Conservation (phyloP, 1,140 invertebrate species). For the Heliconius nattereri region DNA sequence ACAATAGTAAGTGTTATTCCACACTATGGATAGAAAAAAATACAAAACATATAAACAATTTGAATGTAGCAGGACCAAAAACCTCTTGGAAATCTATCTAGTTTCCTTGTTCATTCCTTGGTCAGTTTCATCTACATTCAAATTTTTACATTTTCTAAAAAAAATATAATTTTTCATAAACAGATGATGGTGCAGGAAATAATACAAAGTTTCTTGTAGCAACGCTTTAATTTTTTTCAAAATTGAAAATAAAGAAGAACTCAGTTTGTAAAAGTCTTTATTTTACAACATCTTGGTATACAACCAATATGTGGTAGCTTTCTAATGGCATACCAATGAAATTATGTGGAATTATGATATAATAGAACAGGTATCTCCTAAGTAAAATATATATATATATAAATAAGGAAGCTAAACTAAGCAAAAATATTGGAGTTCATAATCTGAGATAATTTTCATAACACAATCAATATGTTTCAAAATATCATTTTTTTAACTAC, state of each 20-base stretch:
- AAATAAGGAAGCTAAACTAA: not conserved
- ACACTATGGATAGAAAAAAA: no score
- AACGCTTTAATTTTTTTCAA: constrained; percentile 62
- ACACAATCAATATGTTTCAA: not conserved
- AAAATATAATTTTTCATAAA: not conserved
- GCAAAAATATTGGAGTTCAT: not conserved
- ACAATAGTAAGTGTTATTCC: no score
- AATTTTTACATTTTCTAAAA: not conserved
- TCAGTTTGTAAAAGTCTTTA: constrained; percentile 76
- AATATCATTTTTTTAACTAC: not conserved
- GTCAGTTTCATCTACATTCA: no score
- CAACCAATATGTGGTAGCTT: constrained; percentile 55
- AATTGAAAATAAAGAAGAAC: constrained; percentile 74
- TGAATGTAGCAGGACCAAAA: no score
- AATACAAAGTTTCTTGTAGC: constrained; percentile 70
- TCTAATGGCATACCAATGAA: constrained; percentile 56
- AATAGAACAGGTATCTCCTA: constrained; percentile 63
- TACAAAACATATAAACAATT: no score
- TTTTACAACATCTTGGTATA: constrained; percentile 65
- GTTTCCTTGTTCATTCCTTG: no score
- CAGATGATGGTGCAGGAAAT: constrained; percentile 64
- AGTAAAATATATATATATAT: not conserved
- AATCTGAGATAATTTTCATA: constrained; percentile 9
- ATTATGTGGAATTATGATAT: constrained; percentile 24
- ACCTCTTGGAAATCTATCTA: no score